These are phyloP conservation scores for Himalopsyche anomala DNA, from an alignment of 2,888 invertebrate genomes.

Conservation along the genomic window DNA sequence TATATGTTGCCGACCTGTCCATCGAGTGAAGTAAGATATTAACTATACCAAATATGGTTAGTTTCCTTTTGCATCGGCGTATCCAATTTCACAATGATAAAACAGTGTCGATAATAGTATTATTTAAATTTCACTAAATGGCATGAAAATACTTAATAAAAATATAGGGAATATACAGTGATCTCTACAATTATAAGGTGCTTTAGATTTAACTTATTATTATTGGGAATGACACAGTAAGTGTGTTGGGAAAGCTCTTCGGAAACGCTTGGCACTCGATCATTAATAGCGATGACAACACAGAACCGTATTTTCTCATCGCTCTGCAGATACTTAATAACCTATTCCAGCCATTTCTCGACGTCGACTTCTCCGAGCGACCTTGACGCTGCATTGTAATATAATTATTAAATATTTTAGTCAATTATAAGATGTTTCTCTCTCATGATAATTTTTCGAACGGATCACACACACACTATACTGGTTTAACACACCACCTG, in stretches of 20 bases:
- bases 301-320: constrained; percentile 15
- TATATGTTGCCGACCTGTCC: too few relatives aligned
- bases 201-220: constrained; percentile 69
- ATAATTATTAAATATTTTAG: constrained; percentile 15
- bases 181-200: constrained; percentile 79
- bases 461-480: constrained; percentile 21
- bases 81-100: background rate
- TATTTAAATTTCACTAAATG: constrained; percentile 6
- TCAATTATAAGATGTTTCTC: constrained; percentile 37
- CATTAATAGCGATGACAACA: background rate
- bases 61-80: background rate
- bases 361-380: constrained; percentile 1
- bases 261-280: constrained; percentile 3
- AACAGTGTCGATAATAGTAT: constrained; percentile 51
- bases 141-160: constrained; percentile 43
- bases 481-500: constrained; percentile 30
- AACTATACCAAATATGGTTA: too few relatives aligned
- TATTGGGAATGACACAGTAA: constrained; percentile 14
- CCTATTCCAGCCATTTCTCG: constrained; percentile 38
- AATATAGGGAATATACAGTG: constrained; percentile 68
- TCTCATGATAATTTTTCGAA: constrained; percentile 1
- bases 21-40: too few relatives aligned
- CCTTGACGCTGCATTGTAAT: constrained; percentile 28
- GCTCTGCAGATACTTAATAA: constrained; percentile 23
- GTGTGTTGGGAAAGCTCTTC: background rate